phyloP scores from a whole-genome alignment of 2,888 invertebrate genomes.

The Subacronicta megacephala region DNA sequence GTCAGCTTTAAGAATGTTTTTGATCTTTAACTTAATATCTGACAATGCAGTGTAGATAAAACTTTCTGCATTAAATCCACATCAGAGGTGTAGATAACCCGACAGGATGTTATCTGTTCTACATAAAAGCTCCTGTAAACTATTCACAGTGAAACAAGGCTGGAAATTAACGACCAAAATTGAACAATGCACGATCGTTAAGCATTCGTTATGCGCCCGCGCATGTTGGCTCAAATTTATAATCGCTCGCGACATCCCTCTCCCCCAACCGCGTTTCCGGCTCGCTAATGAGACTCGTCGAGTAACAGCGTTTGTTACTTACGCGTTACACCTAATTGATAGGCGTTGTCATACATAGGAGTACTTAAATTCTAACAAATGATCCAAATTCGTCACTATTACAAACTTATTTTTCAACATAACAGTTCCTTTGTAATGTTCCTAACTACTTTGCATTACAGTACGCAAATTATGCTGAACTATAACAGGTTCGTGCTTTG shows the following conservation, averaged over 20 bases:
- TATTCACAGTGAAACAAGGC: slow-evolving; percentile 24
- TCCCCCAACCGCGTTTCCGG: slow-evolving; percentile 67
- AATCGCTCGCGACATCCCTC: slow-evolving; percentile 67
- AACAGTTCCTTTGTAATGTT: slow-evolving; percentile 22
- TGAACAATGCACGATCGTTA: slow-evolving; percentile 60
- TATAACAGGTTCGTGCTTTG: slow-evolving; percentile 32
- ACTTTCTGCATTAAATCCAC: background rate
- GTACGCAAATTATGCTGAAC: slow-evolving; percentile 28
- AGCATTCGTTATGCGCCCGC: slow-evolving; percentile 63
- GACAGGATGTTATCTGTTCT: slow-evolving; percentile 20
- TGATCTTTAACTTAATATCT: background rate
- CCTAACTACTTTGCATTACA: slow-evolving; percentile 22
- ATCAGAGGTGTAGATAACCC: background rate
- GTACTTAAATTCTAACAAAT: slow-evolving; percentile 16
- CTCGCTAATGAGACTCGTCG: slow-evolving; percentile 63
- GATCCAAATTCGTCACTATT: slow-evolving; percentile 9
- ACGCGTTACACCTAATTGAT: slow-evolving; percentile 43
- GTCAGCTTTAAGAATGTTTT: slow-evolving; percentile 13
- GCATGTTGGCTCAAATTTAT: slow-evolving; percentile 65
- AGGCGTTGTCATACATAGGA: slow-evolving; percentile 23
- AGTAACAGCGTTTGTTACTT: slow-evolving; percentile 51
- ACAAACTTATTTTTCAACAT: slow-evolving; percentile 8
- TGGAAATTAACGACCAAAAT: slow-evolving; percentile 48
- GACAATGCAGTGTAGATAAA: background rate
- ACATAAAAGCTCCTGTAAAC: slow-evolving; percentile 22